Conservation (phyloP, 2,888 invertebrate species). For the Ecdyonurus torrentis region DNA sequence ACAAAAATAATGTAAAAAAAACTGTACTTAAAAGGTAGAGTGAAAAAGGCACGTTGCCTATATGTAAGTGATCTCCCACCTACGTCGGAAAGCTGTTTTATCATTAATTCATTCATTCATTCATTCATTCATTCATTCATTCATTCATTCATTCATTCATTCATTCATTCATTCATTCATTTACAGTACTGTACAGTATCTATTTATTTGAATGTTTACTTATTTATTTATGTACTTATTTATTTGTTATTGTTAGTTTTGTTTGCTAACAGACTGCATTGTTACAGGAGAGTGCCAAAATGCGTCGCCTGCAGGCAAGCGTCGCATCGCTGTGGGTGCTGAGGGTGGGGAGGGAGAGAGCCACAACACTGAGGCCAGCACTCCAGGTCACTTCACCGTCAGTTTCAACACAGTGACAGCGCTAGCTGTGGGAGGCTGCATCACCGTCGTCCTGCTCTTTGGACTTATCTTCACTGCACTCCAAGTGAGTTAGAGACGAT, state of each 20-base stretch:
- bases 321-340: slow-evolving; percentile 45
- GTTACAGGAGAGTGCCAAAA: slow-evolving; percentile 50
- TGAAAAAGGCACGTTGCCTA: too few relatives aligned
- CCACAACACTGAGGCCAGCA: slow-evolving; percentile 5
- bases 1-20: too few relatives aligned
- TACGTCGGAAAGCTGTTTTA: too few relatives aligned
- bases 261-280: background rate
- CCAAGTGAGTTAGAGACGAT: slow-evolving; percentile 16
- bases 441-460: slow-evolving; percentile 51
- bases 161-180: too few relatives aligned
- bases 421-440: slow-evolving; percentile 46
- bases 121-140: too few relatives aligned
- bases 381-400: slow-evolving; percentile 9
- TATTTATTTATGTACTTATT: too few relatives aligned
- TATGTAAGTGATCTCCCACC: too few relatives aligned
- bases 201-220: too few relatives aligned
- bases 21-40: too few relatives aligned
- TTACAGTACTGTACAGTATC: too few relatives aligned
- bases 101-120: too few relatives aligned
- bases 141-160: too few relatives aligned
- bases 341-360: slow-evolving; percentile 13
- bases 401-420: slow-evolving; percentile 45
- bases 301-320: slow-evolving; percentile 51
- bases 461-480: slow-evolving; percentile 50
- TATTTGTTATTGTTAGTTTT: slow-evolving; percentile 1